phyloP scores from a whole-genome alignment of 2,113 vertebrate genomes.

The Ciconia boyciana region DNA sequence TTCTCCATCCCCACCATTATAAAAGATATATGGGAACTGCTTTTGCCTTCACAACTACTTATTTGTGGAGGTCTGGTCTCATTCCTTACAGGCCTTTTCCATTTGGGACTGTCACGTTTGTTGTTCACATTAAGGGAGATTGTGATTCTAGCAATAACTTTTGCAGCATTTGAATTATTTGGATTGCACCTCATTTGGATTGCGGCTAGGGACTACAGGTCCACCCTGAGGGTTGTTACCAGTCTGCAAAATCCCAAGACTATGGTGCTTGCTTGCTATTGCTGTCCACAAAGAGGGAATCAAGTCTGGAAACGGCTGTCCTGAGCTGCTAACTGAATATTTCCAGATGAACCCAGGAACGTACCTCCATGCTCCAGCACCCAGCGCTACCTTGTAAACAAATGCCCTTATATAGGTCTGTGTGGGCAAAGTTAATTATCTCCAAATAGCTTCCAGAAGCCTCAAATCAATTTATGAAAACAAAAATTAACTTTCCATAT shows the following conservation, averaged over 20 bases:
- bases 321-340: neutral
- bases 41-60: neutral
- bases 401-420: conserved; percentile 51
- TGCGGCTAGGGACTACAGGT: neutral
- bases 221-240: neutral
- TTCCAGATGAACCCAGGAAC: conserved; percentile 44
- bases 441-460: conserved; percentile 75
- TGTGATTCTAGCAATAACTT: neutral
- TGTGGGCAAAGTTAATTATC: conserved; percentile 74
- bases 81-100: neutral
- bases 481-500: conserved; percentile 79
- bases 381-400: conserved; percentile 38
- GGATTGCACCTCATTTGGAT: neutral
- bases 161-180: neutral
- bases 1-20: neutral
- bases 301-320: neutral
- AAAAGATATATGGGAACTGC: neutral
- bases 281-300: neutral
- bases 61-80: neutral
- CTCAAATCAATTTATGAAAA: conserved; percentile 79
- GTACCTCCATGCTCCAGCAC: neutral
- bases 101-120: neutral
- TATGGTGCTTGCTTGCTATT: neutral
- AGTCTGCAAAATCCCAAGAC: neutral
- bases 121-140: neutral